Base-by-base conservation (phyloP, 2,888 invertebrate species). In the Drosophila flavopinicola region DNA sequence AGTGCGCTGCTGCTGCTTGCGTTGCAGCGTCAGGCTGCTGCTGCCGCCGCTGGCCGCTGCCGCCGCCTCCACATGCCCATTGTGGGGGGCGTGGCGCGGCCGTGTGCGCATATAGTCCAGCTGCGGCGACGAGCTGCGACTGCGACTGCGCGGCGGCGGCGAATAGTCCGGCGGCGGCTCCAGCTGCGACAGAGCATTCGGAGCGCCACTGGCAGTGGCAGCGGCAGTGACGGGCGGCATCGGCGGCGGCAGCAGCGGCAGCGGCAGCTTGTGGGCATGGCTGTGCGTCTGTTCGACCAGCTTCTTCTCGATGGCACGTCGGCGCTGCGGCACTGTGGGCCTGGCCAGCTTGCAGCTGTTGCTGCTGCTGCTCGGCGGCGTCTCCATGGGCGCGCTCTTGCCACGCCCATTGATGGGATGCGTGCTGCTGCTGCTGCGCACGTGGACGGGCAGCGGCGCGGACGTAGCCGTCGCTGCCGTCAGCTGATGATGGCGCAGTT, bases 161-260 rank as follows among this genome's bases (percentile, higher is more conserved):
- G 94, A 94, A 82, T 95, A 95, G 85, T 95, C 95, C 2, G 95
- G 95, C 1, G 94, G 94, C 5, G 95, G 95, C 84, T 95, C 95
- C 20, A 92, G 91, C 1, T 78, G 76, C 0, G 25, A 30, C 11
- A 13, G 11, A 7, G 24, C 11, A 10, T 23, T 7, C 47, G 61
- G 6, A 42, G 49, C 49, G 35, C 47, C 27, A 53, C n/a, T n/a
- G n/a, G 48, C 20, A 4, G 42, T 1, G 37, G 71, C 68, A 27
- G 66, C 30, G 54, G 13, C 7, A 47, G 29, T n/a, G n/a, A n/a
- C n/a, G 11, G 10, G 11, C 37, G 9, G 24, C 11, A 10, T 23
- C 10, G 49, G 61, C 6, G 44, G 49, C 49, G 35, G 49, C 27
- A 53, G 48, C 20, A 4, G 42, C 1, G 37, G 71, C 68, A 27